Evolutionary conservation across 2,797 vertebrate genomes (phyloP), one percentile per base, ranked within the genome.

Genomic region (Chaetophractus vellerosus): DNA sequence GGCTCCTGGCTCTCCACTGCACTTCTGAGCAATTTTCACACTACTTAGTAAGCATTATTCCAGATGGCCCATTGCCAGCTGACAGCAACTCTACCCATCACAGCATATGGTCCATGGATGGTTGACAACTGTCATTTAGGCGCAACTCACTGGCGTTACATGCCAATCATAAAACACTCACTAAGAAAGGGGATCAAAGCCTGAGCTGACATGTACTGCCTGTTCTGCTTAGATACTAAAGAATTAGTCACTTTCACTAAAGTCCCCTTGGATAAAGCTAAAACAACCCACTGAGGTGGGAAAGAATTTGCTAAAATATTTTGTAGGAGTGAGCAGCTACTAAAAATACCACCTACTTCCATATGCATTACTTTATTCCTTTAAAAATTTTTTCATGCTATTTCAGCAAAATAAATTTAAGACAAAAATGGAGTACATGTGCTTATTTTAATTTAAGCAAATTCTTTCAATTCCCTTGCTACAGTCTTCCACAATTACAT

Each of bases 101-200:
- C 6, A 91, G 36, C 94, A 96, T 92, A 95, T 81, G 95, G 92
- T 92, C 41, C 68, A 57, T 64, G 66, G 63, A 88, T 81, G 61
- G 64, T 28, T 96, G 93, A 95, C 92, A 90, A 96, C 52, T 93
- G 92, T 68, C 95, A 97, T 84, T 94, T 75, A 88, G 61, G 21
- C 41, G 86, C 91, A 90, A 96, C 63, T 93, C 78, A 96, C 55
- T 90, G 68, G 26, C 68, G 36, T 24, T 48, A 16, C 24, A 75
- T 88, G 75, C 26, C 55, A 87, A 81, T 95, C 88, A 96, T n/a
- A 85, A 72, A 94, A 41, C 55, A 87, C 8, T 88, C 52, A 36
- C 41, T 94, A 36, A 66, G 80, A 94, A 21, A 7, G 3, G 21
- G 21, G 38, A 55, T 69, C 71, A 92, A 94, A 90, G 19, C 4